Base-by-base conservation (phyloP, 1,140 invertebrate genomes). In the Sycobia sp. region DNA sequence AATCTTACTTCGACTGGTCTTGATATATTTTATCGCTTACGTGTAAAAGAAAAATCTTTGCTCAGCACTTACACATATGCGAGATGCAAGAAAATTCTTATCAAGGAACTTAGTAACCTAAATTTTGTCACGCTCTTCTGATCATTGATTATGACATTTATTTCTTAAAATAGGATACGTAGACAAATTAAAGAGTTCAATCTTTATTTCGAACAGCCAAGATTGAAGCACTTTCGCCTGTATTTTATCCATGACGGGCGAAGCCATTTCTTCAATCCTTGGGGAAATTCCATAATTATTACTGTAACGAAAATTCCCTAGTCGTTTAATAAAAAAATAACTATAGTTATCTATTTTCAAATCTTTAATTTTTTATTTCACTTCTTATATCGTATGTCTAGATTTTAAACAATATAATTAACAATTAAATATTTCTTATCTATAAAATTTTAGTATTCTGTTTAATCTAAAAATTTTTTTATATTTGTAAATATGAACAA, bases 191-290 rank as follows among this genome's bases (percentile, higher is more conserved):
- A 27, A 29, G 18, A 43, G 38, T 44, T 56, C 14, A 22, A 4
- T 16, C 14, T 29, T 36, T 5, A 55, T 23, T 9, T 47, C 4
- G 10, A 34, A 54, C 22, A 3, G 43, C 14, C 5, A 20, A 9
- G 22, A 27, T 36, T 32, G 11, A 55, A 16, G 34, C 7, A 54
- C 38, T 46, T 47, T 55, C 50, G 51, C 41, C 51, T 49, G 29
- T 32, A 43, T n/a, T 32, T 22, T 23, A 16, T 34, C 58, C 20
- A 54, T n/a, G n/a, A n/a, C 36, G 60, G 51, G 36, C 60, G 60
- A 62, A 62, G 60, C 60, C 53, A 62, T 56, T 62, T 55, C 50
- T 62, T 32, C 25, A 49, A 56, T 56, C 41, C 41, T 62, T 47
- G 44, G 60, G 43, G 60, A 62, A 32, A 62, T 55, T 49, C 32